Percentiles rank a stretch among this genome's conserved stretches.
phyloP scores from a whole-genome alignment of 2,113 vertebrate species.

The Nannospalax galili region DNA sequence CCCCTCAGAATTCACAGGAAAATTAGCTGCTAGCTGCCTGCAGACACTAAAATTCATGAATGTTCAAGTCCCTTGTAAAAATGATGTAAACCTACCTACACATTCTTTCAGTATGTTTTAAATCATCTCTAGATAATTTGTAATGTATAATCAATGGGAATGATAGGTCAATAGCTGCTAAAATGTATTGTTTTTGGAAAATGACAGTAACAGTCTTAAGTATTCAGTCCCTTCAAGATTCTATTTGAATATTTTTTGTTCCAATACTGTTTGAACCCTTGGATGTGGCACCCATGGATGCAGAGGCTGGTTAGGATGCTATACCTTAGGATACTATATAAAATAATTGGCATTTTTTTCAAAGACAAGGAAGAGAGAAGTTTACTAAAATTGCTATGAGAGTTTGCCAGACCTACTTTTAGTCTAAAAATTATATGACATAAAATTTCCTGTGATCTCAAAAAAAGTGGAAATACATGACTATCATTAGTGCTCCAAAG shows the following conservation, averaged over 20 bases:
- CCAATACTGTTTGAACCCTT: not conserved
- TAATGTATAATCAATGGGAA: not conserved
- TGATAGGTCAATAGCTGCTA: not conserved
- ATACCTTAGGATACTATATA: no score
- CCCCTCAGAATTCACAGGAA: not conserved
- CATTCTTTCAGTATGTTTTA: not conserved
- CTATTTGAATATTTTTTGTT: not conserved
- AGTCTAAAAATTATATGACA: not conserved
- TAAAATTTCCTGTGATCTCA: not conserved
- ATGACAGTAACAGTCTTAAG: not conserved
- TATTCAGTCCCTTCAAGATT: not conserved
- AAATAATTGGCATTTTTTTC: not conserved
- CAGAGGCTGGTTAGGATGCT: not conserved
- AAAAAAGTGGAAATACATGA: not conserved
- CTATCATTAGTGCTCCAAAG: no score
- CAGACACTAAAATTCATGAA: not conserved
- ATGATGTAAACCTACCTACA: not conserved
- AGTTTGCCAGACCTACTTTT: not conserved
- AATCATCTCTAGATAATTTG: not conserved
- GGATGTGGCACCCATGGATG: not conserved
- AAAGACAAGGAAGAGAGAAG: not conserved
- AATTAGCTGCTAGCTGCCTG: not conserved
- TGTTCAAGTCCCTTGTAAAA: not conserved
- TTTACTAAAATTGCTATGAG: constrained; percentile 17
- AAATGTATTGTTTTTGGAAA: not conserved